Evolutionary conservation across 2,113 vertebrate genomes (phyloP).

Genomic region (Cisticola juncidis): DNA sequence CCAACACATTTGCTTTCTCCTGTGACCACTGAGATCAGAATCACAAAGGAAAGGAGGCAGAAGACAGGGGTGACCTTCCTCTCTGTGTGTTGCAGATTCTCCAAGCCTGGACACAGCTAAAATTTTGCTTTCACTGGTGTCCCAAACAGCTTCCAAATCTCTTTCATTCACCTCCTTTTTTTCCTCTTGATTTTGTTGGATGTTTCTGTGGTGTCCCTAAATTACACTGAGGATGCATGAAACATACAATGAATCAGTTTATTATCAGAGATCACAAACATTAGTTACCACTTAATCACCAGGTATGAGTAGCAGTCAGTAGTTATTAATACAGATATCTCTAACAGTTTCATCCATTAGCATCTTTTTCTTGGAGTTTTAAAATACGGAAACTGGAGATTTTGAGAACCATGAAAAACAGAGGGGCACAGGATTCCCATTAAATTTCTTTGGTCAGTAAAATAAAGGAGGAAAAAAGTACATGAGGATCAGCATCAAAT

Average conservation of each 20-base stretch:
- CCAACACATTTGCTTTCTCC: neutral
- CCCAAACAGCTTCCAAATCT: neutral
- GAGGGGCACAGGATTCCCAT: neutral
- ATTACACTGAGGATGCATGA: neutral
- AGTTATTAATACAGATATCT: neutral
- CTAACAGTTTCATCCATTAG: neutral
- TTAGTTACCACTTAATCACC: neutral
- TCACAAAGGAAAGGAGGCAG: neutral
- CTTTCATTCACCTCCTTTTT: neutral
- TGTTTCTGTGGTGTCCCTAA: neutral
- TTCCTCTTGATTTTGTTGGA: neutral
- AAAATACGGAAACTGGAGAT: neutral
- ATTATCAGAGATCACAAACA: neutral
- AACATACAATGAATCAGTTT: neutral
- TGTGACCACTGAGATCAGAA: neutral
- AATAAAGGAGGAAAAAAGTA: neutral
- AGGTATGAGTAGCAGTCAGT: neutral
- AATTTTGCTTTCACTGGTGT: neutral
- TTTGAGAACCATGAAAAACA: neutral
- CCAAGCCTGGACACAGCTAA: neutral
- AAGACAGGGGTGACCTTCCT: neutral
- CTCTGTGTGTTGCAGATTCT: neutral
- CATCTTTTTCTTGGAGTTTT: neutral
- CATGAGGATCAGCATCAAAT: neutral
- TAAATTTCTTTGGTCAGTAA: neutral